Evolutionary conservation across 1,140 invertebrate species (phyloP), one percentile per base, ranked within the genome.

Genomic region (Bursaphelenchus mucronatus): DNA sequence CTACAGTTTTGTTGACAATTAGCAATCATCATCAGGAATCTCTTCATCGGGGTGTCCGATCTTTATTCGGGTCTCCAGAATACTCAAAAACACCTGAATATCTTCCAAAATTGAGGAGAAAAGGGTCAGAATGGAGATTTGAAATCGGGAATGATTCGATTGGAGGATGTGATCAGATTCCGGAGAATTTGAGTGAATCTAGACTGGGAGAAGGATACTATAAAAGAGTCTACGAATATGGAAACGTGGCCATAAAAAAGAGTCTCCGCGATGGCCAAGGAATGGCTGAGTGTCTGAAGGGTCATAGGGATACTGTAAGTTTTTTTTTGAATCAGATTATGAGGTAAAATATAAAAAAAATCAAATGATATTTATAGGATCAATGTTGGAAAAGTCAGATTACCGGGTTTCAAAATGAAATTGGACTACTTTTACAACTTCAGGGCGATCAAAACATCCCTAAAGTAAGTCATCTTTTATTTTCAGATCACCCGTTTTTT

Each of bases 361-460:
- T 30, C 30, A 3, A 1, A 30, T 30, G 30, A 1, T 59, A 1
- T 13, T 30, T 59, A 44, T 50, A 59, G 57, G 30, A 13, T 11
- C 17, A 3, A 3, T 59, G 57, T 9, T 59, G 41, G 57, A 50
- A 59, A 39, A 44, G 45, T 2, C 11, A 59, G 45, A 39, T 59
- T 11, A 3, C 41, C 11, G 57, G 57, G 13, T 59, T 59, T 59
- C 13, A 44, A n/a, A 39, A 11, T 30, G 57, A 59, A 39, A 43
- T 59, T 50, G 57, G 57, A 17, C 41, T 59, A 2, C 40, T 59
- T n/a, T 39, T 40, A 17, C 13, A 44, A 59, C 40, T 59, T 11
- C 57, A 50, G 19, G 57, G 41, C 11, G 57, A 59, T 59, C 57
- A n/a, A 39, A 59, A 59, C 57, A 44, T 59, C 11, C 57, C 57